Evolutionary conservation across 1,140 invertebrate species (phyloP).

Genomic region (Plutomurus gul): DNA sequence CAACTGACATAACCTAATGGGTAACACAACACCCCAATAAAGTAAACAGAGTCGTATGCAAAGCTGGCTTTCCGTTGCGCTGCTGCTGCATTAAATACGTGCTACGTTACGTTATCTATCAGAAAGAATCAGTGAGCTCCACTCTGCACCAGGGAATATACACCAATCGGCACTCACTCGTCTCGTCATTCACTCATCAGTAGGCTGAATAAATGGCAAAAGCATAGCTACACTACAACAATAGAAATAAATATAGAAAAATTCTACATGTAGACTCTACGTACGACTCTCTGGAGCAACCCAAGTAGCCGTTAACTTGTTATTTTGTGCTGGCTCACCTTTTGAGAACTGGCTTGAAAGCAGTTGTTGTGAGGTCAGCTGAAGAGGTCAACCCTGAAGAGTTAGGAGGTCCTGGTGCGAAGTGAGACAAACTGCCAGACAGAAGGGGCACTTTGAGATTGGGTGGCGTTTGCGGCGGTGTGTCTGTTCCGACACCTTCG

Average conservation of each 20-base stretch:
- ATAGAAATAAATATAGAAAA: not conserved
- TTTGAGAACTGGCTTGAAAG: slow-evolving; percentile 55
- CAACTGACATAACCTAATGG: too few relatives aligned
- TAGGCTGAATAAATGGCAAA: too few relatives aligned
- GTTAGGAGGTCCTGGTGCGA: slow-evolving; percentile 46
- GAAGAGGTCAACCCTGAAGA: slow-evolving; percentile 46
- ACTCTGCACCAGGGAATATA: too few relatives aligned
- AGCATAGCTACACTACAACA: too few relatives aligned
- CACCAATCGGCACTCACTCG: too few relatives aligned
- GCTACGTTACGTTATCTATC: too few relatives aligned
- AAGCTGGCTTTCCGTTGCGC: too few relatives aligned
- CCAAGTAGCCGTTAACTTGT: slow-evolving; percentile 4
- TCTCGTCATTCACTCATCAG: too few relatives aligned
- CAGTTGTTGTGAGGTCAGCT: slow-evolving; percentile 50
- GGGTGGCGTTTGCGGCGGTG: slow-evolving; percentile 53
- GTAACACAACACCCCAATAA: too few relatives aligned
- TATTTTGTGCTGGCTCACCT: slow-evolving; percentile 49
- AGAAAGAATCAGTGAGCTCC: too few relatives aligned
- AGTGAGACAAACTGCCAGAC: slow-evolving; percentile 48
- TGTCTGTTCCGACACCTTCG: slow-evolving; percentile 51
- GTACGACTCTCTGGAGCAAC: not conserved
- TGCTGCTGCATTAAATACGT: too few relatives aligned
- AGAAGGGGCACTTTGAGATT: slow-evolving; percentile 53
- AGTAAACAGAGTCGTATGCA: too few relatives aligned
- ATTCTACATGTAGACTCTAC: not conserved